A percentile compares a stretch with the other conserved stretches of the same genome.
These are phyloP conservation scores for Acrobasis consociella DNA, from an alignment of 2,888 invertebrate genomes.

Conservation along the genomic window DNA sequence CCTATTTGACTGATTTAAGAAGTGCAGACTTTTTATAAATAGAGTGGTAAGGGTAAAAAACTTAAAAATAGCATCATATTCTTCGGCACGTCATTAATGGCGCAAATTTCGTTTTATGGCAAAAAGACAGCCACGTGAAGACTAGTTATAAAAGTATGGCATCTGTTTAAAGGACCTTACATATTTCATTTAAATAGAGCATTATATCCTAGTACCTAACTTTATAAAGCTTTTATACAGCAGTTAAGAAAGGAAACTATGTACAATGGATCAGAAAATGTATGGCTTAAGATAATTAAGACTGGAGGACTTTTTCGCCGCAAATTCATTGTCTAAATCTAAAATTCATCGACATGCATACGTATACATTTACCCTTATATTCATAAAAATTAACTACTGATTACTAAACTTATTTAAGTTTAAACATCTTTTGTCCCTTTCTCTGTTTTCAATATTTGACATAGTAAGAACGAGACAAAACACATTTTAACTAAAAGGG, in stretches of 20 bases:
- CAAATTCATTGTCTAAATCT: neutral
- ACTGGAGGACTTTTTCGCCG: neutral
- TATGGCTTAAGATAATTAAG: neutral
- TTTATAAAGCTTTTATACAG: constrained; percentile 19
- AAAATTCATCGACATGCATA: neutral
- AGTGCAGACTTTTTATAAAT: too few species aligned
- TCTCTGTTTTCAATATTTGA: too few species aligned
- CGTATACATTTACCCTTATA: neutral
- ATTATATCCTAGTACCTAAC: constrained; percentile 26
- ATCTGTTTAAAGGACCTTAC: constrained; percentile 46
- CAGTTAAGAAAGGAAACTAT: neutral
- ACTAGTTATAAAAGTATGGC: constrained; percentile 63
- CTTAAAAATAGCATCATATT: constrained; percentile 7
- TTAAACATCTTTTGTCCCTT: too few species aligned
- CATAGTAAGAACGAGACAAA: too few species aligned
- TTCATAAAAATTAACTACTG: too few species aligned
- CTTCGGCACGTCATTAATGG: constrained; percentile 16
- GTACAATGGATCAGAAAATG: constrained; percentile 3
- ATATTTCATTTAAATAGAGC: constrained; percentile 32
- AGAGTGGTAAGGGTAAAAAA: neutral
- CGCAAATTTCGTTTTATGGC: constrained; percentile 21
- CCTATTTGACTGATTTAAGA: too few species aligned
- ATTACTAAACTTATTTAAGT: too few species aligned
- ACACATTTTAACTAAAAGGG: too few species aligned
- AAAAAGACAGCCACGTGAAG: constrained; percentile 56